Conservation (phyloP, 1,140 invertebrate species). For the Cylas formicarius region DNA sequence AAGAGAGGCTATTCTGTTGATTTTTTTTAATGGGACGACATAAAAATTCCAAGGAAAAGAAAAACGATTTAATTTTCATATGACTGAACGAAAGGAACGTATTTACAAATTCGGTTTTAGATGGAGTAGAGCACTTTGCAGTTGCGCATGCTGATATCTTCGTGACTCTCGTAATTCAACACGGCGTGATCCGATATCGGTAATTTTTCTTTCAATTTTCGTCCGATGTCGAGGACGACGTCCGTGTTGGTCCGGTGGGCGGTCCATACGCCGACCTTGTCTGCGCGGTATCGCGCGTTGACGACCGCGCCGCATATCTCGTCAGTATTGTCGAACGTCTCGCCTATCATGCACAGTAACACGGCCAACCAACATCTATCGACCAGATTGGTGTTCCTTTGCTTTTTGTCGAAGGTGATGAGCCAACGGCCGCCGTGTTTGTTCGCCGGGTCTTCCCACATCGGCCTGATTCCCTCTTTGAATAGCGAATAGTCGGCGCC, state of each 20-base stretch:
- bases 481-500: conserved; percentile 95
- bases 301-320: conserved; percentile 95
- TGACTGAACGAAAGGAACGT: too few species aligned
- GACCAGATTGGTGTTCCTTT: conserved; percentile 70
- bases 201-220: conserved; percentile 80
- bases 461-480: conserved; percentile 91
- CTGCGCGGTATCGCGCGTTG: conserved; percentile 82
- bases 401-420: conserved; percentile 79
- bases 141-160: too few species aligned
- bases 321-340: conserved; percentile 88
- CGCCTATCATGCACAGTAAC: conserved; percentile 94
- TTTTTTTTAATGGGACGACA: too few species aligned
- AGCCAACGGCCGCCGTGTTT: conserved; percentile 93
- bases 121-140: too few species aligned
- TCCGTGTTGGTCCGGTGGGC: conserved; percentile 69
- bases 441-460: conserved; percentile 93
- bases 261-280: conserved; percentile 99
- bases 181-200: conserved; percentile 59
- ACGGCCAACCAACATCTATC: conserved; percentile 95
- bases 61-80: too few species aligned
- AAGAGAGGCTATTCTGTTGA: too few species aligned
- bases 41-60: too few species aligned
- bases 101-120: too few species aligned
- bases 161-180: conserved; percentile 76
- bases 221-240: conserved; percentile 74